Percentiles rank a stretch among this genome's conserved stretches.
These are phyloP conservation scores for Triplophysa yarkandensis DNA, from an alignment of 2,797 vertebrate species.

Conservation along the genomic window DNA sequence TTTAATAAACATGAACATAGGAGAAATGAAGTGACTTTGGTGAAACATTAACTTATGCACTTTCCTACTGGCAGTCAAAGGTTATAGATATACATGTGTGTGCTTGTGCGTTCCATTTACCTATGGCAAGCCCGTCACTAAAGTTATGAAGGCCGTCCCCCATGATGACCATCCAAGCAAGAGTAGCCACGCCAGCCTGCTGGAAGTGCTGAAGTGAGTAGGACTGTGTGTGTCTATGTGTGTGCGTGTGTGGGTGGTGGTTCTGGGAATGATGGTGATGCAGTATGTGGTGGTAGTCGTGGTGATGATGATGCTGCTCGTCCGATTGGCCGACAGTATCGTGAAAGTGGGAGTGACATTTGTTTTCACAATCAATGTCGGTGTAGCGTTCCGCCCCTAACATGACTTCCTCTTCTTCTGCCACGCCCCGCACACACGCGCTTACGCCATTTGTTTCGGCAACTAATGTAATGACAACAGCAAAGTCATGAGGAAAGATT, in stretches of 20 bases:
- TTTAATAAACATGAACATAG: too few species aligned
- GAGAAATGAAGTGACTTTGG: background rate
- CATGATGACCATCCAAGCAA: conserved; percentile 99
- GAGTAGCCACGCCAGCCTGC: conserved; percentile 88
- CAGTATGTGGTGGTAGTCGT: conserved; percentile 97
- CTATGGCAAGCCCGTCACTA: conserved; percentile 91
- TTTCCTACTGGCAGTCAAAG: background rate
- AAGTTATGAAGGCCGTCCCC: conserved; percentile 97
- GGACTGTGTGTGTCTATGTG: conserved; percentile 88
- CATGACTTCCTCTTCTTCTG: conserved; percentile 95
- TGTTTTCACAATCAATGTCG: conserved; percentile 91
- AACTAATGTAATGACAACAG: conserved; percentile 56
- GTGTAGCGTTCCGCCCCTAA: conserved; percentile 76
- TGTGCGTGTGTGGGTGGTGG: conserved; percentile 95
- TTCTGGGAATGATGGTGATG: conserved; percentile 99
- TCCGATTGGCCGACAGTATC: conserved; percentile 94
- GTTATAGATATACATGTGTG: background rate
- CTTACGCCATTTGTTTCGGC: conserved; percentile 80
- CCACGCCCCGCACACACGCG: conserved; percentile 70
- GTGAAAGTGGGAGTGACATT: conserved; percentile 96
- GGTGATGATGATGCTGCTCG: conserved; percentile 92
- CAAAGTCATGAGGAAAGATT: background rate
- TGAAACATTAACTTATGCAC: background rate
- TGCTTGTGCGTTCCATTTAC: conserved; percentile 64
- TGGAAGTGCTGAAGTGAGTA: conserved; percentile 91